Evolutionary conservation across 2,888 invertebrate genomes (phyloP), one percentile per base, ranked within the genome.

Genomic region (Caenorhabditis sinica): DNA sequence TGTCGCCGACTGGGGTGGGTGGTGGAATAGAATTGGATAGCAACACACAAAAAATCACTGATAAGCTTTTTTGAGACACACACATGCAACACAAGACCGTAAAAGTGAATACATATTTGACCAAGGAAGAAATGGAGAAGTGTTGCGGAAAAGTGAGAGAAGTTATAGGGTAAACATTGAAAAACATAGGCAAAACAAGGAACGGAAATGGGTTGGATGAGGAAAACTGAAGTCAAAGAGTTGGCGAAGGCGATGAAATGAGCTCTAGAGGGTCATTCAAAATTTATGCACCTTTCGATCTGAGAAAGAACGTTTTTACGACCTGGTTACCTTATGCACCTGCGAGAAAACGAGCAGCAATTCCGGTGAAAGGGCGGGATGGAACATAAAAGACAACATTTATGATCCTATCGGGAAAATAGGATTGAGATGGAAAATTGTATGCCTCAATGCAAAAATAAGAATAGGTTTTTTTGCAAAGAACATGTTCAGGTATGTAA

Each of bases 201-300:
- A 36, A 58, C 63, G 71, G 71, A 71, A 71, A 51, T 53, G 49
- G 49, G 63, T 23, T 33, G 13, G 25, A 63, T 23, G 51, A 45
- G 33, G 20, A 11, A 25, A 25, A 30, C 25, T 15, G n/a, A n/a
- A n/a, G n/a, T n/a, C n/a, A n/a, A n/a, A 66, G 36, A 49, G 33
- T 28, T 11, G 61, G 20, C 60, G 25, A n/a, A 49, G 45, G 63
- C 68, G 53, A 71, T 71, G 71, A 65, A 79, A 56, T 56, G 43
- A 66, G 80, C 56, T 71, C 49, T 58, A 61, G 66, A 49, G 66
- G 80, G 80, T 80, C 72, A 80, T 80, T 80, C 45, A 20, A 80
- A 80, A 80, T 80, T 80, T 72, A 80, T 72, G 80, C 49, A 45
- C 33, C 45, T 28, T 49, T 40, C 40, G 40, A 40, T 51, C 66